Base-by-base conservation (phyloP, 2,888 invertebrate genomes). In the Melipona bicolor region DNA sequence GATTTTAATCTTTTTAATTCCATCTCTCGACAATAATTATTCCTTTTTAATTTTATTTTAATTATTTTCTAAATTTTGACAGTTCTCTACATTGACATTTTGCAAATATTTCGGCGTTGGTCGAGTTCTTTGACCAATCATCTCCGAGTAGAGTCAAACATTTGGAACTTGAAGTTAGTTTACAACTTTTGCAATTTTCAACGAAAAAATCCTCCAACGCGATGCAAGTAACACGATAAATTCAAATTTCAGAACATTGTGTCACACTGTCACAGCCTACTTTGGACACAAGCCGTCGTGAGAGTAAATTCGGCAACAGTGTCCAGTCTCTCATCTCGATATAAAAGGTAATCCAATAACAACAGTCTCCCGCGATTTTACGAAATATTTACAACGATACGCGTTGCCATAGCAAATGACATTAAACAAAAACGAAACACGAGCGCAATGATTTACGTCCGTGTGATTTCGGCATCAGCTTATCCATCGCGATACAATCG, bases 51-150 rank as follows among this genome's bases (percentile, higher is more conserved):
- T n/a, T 65, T 27, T 1, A 27, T 27, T 27, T 27, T 27, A 27
- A 1, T 79, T 69, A 78, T 76, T 76, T 73, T 56, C 52, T n/a
- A 65, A 79, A 71, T 70, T 88, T 83, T 88, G 88, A 88, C 88
- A 88, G 79, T 70, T 88, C 79, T 54, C 77, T 72, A 68, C 70
- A 86, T 84, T 84, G 84, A 84, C 82, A 88, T 84, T 77, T 79
- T 5, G 15, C 15, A 56, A 64, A 24, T 62, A 71, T 61, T 68
- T 77, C 50, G 65, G 73, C 70, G 54, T 67, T 54, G 59, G 24
- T 71, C n/a, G 4, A 73, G 79, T 70, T 73, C 70, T 67, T 79
- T 79, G 64, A 79, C 36, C 74, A 83, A 61, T 9, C 19, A 61
- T 61, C 49, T 43, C 49, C 19, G 76, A 77, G 70, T 65, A 69